Base-by-base conservation (phyloP, 2,797 vertebrate genomes). In the Clarias platycephalus region DNA sequence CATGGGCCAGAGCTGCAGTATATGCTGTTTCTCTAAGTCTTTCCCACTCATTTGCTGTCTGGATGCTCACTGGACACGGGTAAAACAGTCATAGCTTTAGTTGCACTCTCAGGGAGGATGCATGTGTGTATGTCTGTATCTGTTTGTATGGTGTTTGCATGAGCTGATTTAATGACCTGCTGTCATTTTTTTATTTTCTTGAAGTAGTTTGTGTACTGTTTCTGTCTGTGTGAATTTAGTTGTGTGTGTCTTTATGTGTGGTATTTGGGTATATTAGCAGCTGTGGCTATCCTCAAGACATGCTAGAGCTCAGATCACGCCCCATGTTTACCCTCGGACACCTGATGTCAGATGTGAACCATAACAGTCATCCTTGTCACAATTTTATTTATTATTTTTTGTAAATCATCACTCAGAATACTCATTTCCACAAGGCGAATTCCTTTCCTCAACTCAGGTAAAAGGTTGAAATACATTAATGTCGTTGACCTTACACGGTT, bases 1-100 rank as follows among this genome's bases (percentile, higher is more conserved):
- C 88, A 96, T 96, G 96, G 96, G 95, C 93, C 95, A 95, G 84
- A 91, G 93, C 95, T 97, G 95, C 94, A 96, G 94, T 93, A 93
- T 37, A 71, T 93, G 91, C 66, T 63, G 77, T 84, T n/a, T 79
- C 78, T 84, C 82, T 70, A 90, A 91, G 90, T 92, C 91, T 90
- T 86, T 93, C 94, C 90, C 92, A 91, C 90, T 94, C 89, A 90
- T 92, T 90, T 94, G 90, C 91, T 95, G 94, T 94, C 91, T 93
- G 95, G 95, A 97, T 92, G 91, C 91, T 91, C 96, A 86, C 16
- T 71, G 75, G 80, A 86, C 62, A 83, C 40, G 95, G 96, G 96
- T 97, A 97, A 94, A 91, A 62, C 86, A 87, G 88, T 0, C 81
- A 82, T 84, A 78, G 71, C 58, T 53, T 84, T 66, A 87, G 57